These are phyloP conservation scores for Cherax destructor DNA, from an alignment of 1,140 invertebrate genomes.

Conservation along the genomic window DNA sequence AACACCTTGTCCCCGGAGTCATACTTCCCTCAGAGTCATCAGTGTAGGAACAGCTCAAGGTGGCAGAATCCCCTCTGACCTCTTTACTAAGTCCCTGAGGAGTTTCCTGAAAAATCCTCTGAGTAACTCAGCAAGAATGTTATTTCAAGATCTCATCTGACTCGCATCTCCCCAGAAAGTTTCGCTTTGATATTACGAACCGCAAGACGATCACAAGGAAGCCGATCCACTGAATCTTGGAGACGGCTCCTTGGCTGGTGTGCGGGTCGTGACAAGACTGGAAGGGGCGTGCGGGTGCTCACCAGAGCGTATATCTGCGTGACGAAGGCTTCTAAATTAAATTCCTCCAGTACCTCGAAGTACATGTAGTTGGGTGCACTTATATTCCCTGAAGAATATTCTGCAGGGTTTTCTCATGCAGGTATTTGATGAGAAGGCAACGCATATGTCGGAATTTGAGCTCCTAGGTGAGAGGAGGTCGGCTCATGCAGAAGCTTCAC, in stretches of 20 bases:
- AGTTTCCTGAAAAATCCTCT: not conserved
- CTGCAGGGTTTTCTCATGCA: too few species aligned
- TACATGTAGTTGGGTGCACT: too few species aligned
- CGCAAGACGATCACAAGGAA: not conserved
- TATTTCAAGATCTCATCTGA: slow-evolving; percentile 1
- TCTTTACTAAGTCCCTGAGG: not conserved
- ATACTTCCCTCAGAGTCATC: not conserved
- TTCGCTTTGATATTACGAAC: not conserved
- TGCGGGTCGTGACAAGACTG: not conserved
- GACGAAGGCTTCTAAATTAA: not conserved
- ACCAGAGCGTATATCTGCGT: not conserved
- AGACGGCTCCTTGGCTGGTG: not conserved
- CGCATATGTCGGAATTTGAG: too few species aligned
- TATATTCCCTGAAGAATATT: too few species aligned
- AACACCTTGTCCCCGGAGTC: not conserved
- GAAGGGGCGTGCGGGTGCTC: not conserved
- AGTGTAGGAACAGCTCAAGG: not conserved
- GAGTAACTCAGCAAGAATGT: not conserved
- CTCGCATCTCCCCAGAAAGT: not conserved
- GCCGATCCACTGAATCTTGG: not conserved
- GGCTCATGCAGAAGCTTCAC: too few species aligned
- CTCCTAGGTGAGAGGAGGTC: too few species aligned
- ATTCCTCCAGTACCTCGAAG: too few species aligned
- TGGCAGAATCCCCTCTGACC: not conserved
- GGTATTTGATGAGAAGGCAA: too few species aligned